A percentile compares a stretch with the other conserved stretches of the same genome.
Evolutionary conservation across 2,888 invertebrate species (phyloP).

Genomic region (Sphaeridia pumilis): DNA sequence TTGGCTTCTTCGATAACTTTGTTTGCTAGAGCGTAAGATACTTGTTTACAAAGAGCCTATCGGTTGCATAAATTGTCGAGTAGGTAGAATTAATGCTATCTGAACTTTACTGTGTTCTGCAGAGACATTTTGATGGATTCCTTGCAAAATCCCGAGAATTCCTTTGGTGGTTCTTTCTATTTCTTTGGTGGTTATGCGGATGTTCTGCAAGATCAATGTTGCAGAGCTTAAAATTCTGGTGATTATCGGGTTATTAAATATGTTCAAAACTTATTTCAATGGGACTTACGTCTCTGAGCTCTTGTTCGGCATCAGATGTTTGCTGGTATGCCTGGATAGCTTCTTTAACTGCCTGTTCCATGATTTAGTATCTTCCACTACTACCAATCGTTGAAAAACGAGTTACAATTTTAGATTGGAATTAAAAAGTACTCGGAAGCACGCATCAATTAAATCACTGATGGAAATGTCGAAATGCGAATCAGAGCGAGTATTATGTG

Average conservation of each 20-base stretch:
- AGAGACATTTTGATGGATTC: constrained; percentile 16
- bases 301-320: constrained; percentile 4
- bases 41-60: too few species aligned
- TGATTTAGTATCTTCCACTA: too few species aligned
- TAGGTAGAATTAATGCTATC: not conserved
- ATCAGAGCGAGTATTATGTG: too few species aligned
- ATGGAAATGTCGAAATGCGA: too few species aligned
- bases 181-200: constrained; percentile 10
- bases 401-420: too few species aligned
- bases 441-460: too few species aligned
- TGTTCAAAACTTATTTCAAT: too few species aligned
- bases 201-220: constrained; percentile 7
- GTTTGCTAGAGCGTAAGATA: constrained; percentile 6
- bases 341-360: constrained; percentile 1
- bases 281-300: constrained; percentile 9
- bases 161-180: constrained; percentile 10
- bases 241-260: too few species aligned
- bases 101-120: not conserved
- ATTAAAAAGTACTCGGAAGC: too few species aligned
- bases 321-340: constrained; percentile 7
- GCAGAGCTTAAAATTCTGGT: too few species aligned
- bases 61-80: not conserved
- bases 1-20: constrained; percentile 1
- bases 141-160: constrained; percentile 8
- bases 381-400: too few species aligned